Base-by-base conservation (phyloP, 2,797 vertebrate genomes). In the Fratercula arctica region DNA sequence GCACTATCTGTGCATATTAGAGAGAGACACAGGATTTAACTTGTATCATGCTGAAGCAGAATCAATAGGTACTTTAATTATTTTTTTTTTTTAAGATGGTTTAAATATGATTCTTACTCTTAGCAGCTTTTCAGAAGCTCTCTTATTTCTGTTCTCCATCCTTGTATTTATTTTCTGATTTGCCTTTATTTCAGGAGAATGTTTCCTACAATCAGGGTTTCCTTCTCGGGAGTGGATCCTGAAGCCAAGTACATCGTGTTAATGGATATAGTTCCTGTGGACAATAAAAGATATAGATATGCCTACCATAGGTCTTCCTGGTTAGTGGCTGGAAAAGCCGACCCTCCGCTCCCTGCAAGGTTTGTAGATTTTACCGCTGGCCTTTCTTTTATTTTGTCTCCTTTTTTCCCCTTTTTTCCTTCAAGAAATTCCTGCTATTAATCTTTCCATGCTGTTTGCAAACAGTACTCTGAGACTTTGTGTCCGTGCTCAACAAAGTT, bases 221-320 rank as follows among this genome's bases (percentile, higher is more conserved):
- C 99, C 5, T 99, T 99, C 97, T 99, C 99, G 1, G 99, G 99
- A 7, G 98, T 99, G 96, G 99, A 99, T 94, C 98, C 99, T 33
- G 99, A 99, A 95, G 99, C 99, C 57, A 99, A 99, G 94, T 99
- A 99, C 95, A 99, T 99, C 57, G 99, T 99, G 37, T 95, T 99
- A 94, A 99, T 99, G 99, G 99, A 99, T 98, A 99, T 99, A 43
- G 99, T 99, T 80, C 99, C 99, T 0, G 99, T 99, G 97, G 99
- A 99, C 97, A 99, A 99, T 97, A 99, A 99, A 97, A 98, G 99
- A 90, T 99, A 99, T 70, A 98, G 99, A 91, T 99, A 99, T 61
- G 99, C 99, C 68, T 99, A 99, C 96, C 99, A 99, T 97, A 98
- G 99, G 86, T 99, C 99, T 72, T 99, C 99, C 26, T 99, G 99